Base-by-base conservation (phyloP, 1,140 invertebrate genomes). In the Drosophila repleta region DNA sequence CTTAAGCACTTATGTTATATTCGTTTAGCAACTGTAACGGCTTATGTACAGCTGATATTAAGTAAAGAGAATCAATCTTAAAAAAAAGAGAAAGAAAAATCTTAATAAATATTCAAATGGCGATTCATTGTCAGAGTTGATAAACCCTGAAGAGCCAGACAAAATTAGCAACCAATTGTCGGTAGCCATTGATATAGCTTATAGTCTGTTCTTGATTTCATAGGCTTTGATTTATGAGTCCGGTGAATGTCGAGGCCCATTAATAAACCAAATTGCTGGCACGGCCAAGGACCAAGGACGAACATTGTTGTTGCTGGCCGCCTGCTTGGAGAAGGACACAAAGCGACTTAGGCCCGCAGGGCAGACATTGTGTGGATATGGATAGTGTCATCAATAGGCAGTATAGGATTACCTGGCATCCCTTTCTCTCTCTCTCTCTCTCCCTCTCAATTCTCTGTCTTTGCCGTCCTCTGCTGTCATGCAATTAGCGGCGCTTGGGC, bases 401-500 rank as follows among this genome's bases (percentile, higher is more conserved):
- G 53, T 3, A 51, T 56, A 41, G 18, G 37, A 49, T 74, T 46
- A 52, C n/a, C 55, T 64, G 56, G 37, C 37, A 24, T 18, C 0
- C 39, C 7, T 61, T 2, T 21, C 10, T 46, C 37, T 41, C 45
- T 49, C 13, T 18, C 0, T 53, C 11, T 53, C 7, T 15, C 3
- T 39, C 8, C 56, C 15, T 48, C 24, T 41, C 11, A 39, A 39
- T 64, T 20, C 45, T 29, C 1, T 41, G 3, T 8, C 3, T 37
- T 20, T 11, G 56, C 37, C 45, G 20, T 8, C 1, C n/a, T 4
- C 18, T 37, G 18, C 39, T 37, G 35, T 45, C 21, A 58, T 58
- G 43, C 81, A 85, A 85, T 85, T 85, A 85, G 79, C 56, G 62
- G 61, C 52, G 64, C 78, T 65, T 65, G 69, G 37, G 60, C 21